Evolutionary conservation across 1,140 invertebrate species (phyloP).

Genomic region (Cyclargus thomasi): DNA sequence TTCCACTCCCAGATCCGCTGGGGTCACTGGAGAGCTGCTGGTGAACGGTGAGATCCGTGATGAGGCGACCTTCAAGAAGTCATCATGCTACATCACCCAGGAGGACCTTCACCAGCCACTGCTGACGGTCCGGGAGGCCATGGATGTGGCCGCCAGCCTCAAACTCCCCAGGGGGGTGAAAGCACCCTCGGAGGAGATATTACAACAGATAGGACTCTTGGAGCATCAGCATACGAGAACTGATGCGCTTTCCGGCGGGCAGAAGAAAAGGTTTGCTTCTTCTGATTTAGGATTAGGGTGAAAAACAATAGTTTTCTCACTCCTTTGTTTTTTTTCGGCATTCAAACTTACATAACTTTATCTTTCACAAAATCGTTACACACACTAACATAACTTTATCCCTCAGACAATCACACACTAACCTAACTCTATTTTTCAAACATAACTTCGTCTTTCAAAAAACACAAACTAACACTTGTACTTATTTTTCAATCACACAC

Average conservation of each 20-base stretch:
- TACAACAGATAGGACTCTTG: constrained; percentile 76
- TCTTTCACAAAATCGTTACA: no score
- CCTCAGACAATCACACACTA: no score
- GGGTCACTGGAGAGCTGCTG: constrained; percentile 73
- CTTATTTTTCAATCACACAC: no score
- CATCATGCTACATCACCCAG: constrained; percentile 91
- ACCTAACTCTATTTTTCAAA: no score
- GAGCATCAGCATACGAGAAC: constrained; percentile 81
- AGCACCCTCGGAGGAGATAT: constrained; percentile 72
- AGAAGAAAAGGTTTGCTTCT: constrained; percentile 77
- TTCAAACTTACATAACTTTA: no score
- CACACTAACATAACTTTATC: no score
- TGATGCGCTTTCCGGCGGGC: constrained; percentile 82
- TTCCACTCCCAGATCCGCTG: constrained; percentile 57
- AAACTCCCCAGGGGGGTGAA: constrained; percentile 77
- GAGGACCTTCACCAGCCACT: constrained; percentile 89
- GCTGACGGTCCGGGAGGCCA: constrained; percentile 88
- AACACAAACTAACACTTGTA: no score
- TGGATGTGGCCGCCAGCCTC: constrained; percentile 88
- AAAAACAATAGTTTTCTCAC: no score
- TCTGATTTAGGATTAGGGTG: no score
- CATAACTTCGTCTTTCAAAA: no score
- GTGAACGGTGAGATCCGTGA: constrained; percentile 63
- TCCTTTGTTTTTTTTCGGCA: no score
- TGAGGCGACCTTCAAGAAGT: constrained; percentile 68